Conservation (phyloP, 2,113 vertebrate species). For the Willisornis vidua region DNA sequence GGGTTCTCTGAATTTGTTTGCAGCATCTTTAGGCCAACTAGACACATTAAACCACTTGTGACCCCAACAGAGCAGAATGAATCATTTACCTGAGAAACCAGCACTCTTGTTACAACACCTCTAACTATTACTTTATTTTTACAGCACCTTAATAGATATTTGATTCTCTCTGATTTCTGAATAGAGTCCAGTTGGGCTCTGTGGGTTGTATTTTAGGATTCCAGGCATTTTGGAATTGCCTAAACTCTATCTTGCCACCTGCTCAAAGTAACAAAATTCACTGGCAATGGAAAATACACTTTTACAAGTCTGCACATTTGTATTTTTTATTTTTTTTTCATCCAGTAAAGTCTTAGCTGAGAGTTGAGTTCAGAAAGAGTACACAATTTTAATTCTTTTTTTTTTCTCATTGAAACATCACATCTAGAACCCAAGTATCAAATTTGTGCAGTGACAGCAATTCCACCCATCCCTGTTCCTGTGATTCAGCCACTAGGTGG, state of each 20-base stretch:
- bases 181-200: slow-evolving; percentile 13
- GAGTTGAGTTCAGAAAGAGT: background rate
- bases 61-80: background rate
- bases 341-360: background rate
- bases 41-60: fast-evolving
- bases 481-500: background rate
- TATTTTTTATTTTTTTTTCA: background rate
- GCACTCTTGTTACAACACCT: background rate
- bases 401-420: background rate
- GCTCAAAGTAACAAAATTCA: background rate
- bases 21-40: background rate
- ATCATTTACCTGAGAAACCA: background rate
- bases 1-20: background rate
- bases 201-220: background rate
- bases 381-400: fast-evolving
- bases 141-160: background rate
- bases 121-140: background rate
- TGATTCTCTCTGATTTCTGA: background rate
- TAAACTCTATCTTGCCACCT: background rate
- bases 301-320: background rate
- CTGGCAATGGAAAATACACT: background rate
- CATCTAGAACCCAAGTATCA: background rate
- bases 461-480: background rate
- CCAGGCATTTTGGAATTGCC: background rate
- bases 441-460: background rate